Evolutionary conservation across 2,797 vertebrate species (phyloP).

Genomic region (Otus scops): DNA sequence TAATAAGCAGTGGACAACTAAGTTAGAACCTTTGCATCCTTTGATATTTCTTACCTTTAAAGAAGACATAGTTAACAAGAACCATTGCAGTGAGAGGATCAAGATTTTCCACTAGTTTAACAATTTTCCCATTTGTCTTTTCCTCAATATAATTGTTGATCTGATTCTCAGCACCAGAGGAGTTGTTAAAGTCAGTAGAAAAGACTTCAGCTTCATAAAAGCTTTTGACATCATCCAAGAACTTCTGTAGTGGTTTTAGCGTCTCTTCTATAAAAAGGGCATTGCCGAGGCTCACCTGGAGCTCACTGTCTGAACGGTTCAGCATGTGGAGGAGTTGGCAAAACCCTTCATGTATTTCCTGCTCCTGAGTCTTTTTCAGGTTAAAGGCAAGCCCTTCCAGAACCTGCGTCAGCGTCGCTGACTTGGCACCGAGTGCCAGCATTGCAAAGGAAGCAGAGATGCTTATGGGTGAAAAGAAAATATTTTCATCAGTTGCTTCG

Average conservation of each 20-base stretch:
- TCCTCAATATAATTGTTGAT: slow-evolving; percentile 81
- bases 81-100: slow-evolving; percentile 73
- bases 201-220: slow-evolving; percentile 74
- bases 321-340: slow-evolving; percentile 55
- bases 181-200: slow-evolving; percentile 73
- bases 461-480: slow-evolving; percentile 87
- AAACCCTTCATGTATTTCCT: slow-evolving; percentile 78
- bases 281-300: slow-evolving; percentile 65
- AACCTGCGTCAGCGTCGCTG: slow-evolving; percentile 76
- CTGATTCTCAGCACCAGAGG: slow-evolving; percentile 59
- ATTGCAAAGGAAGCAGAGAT: slow-evolving; percentile 82
- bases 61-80: slow-evolving; percentile 84
- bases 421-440: slow-evolving; percentile 78
- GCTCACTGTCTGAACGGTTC: background rate
- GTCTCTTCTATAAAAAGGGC: slow-evolving; percentile 74
- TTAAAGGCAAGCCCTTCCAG: slow-evolving; percentile 81
- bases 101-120: slow-evolving; percentile 77
- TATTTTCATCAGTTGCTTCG: slow-evolving; percentile 67
- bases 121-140: slow-evolving; percentile 82
- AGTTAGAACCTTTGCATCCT: background rate
- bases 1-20: background rate
- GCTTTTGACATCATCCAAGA: slow-evolving; percentile 64
- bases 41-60: slow-evolving; percentile 80
- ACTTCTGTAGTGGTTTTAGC: slow-evolving; percentile 67
- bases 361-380: slow-evolving; percentile 34